Conservation (phyloP, 2,888 invertebrate species). For the Andrena bicolor region DNA sequence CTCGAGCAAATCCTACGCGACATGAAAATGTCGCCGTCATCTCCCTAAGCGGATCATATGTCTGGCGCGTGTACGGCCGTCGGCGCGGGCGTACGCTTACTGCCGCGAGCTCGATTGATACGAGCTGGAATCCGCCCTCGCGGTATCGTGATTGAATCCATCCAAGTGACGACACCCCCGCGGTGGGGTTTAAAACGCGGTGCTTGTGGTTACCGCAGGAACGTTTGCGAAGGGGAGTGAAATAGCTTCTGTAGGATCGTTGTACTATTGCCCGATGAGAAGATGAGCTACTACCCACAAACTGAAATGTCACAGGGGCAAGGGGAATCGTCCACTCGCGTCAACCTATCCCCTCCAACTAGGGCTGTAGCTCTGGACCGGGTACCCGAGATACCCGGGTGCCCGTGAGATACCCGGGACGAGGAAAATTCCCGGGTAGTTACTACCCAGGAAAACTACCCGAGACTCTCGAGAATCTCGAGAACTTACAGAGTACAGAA, state of each 20-base stretch:
- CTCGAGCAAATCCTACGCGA: conserved; percentile 41
- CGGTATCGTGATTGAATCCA: conserved; percentile 29
- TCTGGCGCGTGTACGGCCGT: conserved; percentile 31
- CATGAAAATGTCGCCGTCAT: conserved; percentile 63
- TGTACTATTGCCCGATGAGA: too few species aligned
- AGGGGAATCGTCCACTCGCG: too few species aligned
- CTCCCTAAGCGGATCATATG: conserved; percentile 68
- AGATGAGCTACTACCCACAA: too few species aligned
- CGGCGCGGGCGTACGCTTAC: conserved; percentile 7
- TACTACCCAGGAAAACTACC: too few species aligned
- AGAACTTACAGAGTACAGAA: too few species aligned
- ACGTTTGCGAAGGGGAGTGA: neutral
- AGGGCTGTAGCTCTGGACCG: too few species aligned
- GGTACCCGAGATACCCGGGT: too few species aligned
- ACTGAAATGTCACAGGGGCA: too few species aligned
- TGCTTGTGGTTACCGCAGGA: neutral
- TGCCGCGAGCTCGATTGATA: conserved; percentile 10
- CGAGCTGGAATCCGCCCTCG: conserved; percentile 8
- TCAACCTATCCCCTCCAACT: too few species aligned
- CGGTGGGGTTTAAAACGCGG: neutral
- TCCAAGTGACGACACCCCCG: neutral
- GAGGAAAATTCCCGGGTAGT: too few species aligned
- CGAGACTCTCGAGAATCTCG: too few species aligned
- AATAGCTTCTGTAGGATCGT: neutral
- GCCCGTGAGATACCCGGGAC: too few species aligned